These are phyloP conservation scores for Acleris emargana DNA, from an alignment of 2,888 invertebrate species.

Conservation along the genomic window DNA sequence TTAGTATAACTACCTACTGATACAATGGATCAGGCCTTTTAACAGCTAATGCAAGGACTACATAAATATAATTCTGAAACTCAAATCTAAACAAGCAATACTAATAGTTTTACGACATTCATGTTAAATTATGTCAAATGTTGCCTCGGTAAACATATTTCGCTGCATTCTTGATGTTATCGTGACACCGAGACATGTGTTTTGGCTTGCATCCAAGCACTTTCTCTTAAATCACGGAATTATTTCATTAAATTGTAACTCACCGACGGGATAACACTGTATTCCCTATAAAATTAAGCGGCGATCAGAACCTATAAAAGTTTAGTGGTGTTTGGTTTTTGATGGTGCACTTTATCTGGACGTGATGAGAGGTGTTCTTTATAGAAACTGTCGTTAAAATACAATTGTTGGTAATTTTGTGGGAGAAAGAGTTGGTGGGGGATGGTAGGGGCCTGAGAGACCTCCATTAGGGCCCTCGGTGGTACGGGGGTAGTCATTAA, in stretches of 20 bases:
- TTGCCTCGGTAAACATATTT: conserved; percentile 59
- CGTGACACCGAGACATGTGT: conserved; percentile 57
- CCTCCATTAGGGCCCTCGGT: conserved; percentile 54
- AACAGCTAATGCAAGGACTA: neutral
- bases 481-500: conserved; percentile 51
- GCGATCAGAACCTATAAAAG: conserved; percentile 33
- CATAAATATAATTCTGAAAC: conserved; percentile 3
- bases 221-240: conserved; percentile 68
- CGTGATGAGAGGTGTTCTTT: conserved; percentile 27
- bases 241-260: conserved; percentile 53
- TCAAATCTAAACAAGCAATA: conserved; percentile 41
- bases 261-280: conserved; percentile 27
- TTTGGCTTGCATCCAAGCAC: conserved; percentile 71
- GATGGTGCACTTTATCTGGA: conserved; percentile 28
- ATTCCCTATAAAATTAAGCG: conserved; percentile 30
- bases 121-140: conserved; percentile 58
- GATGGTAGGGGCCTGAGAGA: conserved; percentile 45
- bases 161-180: conserved; percentile 61
- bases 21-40: too few relatives aligned
- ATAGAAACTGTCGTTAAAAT: conserved; percentile 27
- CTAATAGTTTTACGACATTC: conserved; percentile 61
- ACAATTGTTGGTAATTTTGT: conserved; percentile 25
- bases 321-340: conserved; percentile 32
- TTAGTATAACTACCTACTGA: too few relatives aligned
- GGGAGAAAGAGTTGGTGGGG: conserved; percentile 32